Base-by-base conservation (phyloP, 2,797 vertebrate genomes). In the Pseudocheirus occidentalis region DNA sequence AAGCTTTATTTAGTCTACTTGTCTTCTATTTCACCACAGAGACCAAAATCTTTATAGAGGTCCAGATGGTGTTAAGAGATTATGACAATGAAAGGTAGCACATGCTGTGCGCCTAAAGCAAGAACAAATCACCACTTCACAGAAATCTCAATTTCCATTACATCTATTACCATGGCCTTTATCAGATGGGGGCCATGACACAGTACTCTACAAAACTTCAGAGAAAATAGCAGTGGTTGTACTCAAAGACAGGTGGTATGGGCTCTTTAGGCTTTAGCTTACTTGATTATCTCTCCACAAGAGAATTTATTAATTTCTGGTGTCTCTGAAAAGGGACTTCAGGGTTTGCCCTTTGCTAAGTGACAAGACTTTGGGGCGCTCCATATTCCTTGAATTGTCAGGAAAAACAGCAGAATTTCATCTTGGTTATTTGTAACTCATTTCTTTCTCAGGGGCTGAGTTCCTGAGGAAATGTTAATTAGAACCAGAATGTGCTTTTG, bases 1-100 rank as follows among this genome's bases (percentile, higher is more conserved):
- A 96, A 96, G 96, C 96, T 97, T 97, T 96, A 97, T 97, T 97
- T 97, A 95, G 94, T 94, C 50, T 95, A 55, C 29, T 96, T 96
- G 95, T 94, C 96, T 97, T 97, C 92, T 93, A 95, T 95, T 97
- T 97, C 93, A 96, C 94, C 1, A 13, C 94, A 90, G 94, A 97
- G 95, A 97, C 90, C 90, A 95, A 96, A 94, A 94, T 97, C 97
- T 98, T 97, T 97, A 97, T 93, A 94, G 96, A 93, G 95, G 94
- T 96, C 96, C 97, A 98, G 97, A 98, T 98, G 97, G 97, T 91
- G 56, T n/a, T 53, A 90, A 55, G 87, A 97, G 97, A 98, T 97
- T 97, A 95, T 57, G 91, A 93, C 97, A 97, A 96, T 93, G 95
- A 94, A 97, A 97, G 94, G 96, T 52, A 95, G 94, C 62, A 95